Evolutionary conservation across 2,113 vertebrate species (phyloP), one percentile per base, ranked within the genome.

Genomic region (Numenius arquata): DNA sequence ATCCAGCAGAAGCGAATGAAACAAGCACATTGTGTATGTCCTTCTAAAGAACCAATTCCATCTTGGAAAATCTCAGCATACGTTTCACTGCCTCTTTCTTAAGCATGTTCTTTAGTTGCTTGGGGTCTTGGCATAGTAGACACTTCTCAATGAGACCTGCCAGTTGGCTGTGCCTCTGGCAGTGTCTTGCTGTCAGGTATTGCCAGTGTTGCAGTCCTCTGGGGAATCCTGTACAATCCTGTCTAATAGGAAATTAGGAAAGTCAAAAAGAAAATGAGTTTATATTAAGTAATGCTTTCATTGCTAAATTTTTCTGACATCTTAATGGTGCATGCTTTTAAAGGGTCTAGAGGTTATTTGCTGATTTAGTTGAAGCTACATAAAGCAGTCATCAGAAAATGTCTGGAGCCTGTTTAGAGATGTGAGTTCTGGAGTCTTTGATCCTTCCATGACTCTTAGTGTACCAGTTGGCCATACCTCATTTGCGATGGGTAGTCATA

Each of bases 251-350:
- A 87, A 95, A 80, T 40, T 26, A 55, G 18, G 29, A 61, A 81
- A 92, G 43, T 56, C 48, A 61, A 81, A 80, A 30, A 87, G 72
- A 93, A 82, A 89, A 94, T 36, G 9, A 78, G 25, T 40, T 34
- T 59, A 19, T 52, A 71, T 86, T 88, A 80, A 82, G 86, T 77
- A 92, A 86, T 82, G 19, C 11, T 84, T 90, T 87, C 34, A 70
- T 17, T 86, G 55, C 30, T 90, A 34, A 41, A 29, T 94, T 95
- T 93, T 86, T 89, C 53, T 87, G 68, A 87, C 79, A 78, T 92
- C 59, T 93, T 95, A 86, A 85, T 89, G 58, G 32, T 61, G 11
- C 48, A 50, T 73, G 80, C 43, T 47, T 90, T 96, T 96, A 90
- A 89, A 90, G 18, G 36, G 17, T 81, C 66, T 72, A 65, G 40